Evolutionary conservation across 2,797 vertebrate genomes (phyloP), one percentile per base, ranked within the genome.

Genomic region (Nannoperca australis): DNA sequence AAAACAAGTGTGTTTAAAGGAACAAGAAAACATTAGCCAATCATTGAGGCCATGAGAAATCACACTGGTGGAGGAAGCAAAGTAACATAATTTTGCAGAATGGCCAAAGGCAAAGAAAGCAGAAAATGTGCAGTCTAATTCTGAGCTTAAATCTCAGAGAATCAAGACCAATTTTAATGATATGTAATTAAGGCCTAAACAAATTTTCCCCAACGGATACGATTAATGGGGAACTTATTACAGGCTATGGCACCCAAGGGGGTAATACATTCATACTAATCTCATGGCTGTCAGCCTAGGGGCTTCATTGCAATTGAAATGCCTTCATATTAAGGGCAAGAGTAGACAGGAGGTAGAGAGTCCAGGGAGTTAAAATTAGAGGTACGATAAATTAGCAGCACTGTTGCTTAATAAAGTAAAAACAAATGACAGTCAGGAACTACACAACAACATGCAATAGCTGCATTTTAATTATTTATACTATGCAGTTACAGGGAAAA

Each of bases 261-360:
- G 92, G 91, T 95, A 93, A 94, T 96, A 94, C 93, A 94, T 95
- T 95, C 93, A 96, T 95, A 94, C 94, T 95, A 95, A 95, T 95
- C 93, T 94, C 91, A 91, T 93, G 90, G 90, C 89, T 94, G 93
- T 94, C 92, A 94, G 95, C 94, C 93, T 92, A 84, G 91, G 90
- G 94, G 90, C 89, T 95, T 92, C 89, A 87, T 79, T 87, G 89
- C 90, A 89, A 87, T 91, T 93, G 90, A 93, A 93, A 95, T 93
- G 92, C 89, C 92, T 95, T 95, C 85, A 92, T 94, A 94, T 95
- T 93, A 92, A 92, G 93, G 91, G 88, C 89, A 93, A 73, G 83
- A 83, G 85, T 80, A 91, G 92, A 94, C 92, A 92, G 89, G 91
- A 92, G 90, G 91, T 86, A 88, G 82, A 82, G 87, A 89, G 87